Evolutionary conservation across 2,888 invertebrate species (phyloP).

Genomic region (Epistrophe grossulariae): DNA sequence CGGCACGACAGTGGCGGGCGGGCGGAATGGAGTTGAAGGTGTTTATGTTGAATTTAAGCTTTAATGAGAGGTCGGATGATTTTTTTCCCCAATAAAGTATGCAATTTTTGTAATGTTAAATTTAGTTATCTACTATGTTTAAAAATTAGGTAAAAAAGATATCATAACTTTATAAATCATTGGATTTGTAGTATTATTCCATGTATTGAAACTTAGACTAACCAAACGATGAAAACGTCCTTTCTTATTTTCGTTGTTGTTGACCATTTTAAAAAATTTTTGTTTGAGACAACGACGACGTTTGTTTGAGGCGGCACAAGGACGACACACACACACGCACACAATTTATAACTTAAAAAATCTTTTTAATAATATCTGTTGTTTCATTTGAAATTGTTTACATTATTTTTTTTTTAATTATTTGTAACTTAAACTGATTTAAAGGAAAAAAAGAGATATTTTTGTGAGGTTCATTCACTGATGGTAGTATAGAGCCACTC

Average conservation of each 20-base stretch:
- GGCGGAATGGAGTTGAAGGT: neutral
- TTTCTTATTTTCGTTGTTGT: neutral
- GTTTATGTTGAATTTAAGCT: slow-evolving; percentile 4
- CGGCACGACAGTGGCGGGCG: neutral
- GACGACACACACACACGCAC: neutral
- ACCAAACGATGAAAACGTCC: slow-evolving; percentile 7
- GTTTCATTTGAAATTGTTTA: neutral
- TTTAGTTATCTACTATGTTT: too few relatives aligned
- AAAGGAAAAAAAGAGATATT: neutral
- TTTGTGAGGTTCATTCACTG: neutral
- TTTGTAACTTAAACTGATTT: neutral
- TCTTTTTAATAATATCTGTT: too few relatives aligned
- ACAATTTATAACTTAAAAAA: neutral
- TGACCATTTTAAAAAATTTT: neutral
- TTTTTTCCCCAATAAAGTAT: neutral
- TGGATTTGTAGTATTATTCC: too few relatives aligned
- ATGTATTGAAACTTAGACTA: neutral
- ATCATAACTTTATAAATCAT: too few relatives aligned
- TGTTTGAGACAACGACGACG: neutral
- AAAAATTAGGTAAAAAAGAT: too few relatives aligned
- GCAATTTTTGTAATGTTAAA: neutral
- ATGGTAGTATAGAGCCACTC: slow-evolving; percentile 9
- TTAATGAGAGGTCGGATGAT: neutral
- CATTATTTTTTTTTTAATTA: neutral
- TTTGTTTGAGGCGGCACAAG: neutral